A percentile compares a stretch with the other conserved stretches of the same genome.
These are phyloP conservation scores for Horisme vitalbata DNA, from an alignment of 2,888 invertebrate species.

Conservation along the genomic window DNA sequence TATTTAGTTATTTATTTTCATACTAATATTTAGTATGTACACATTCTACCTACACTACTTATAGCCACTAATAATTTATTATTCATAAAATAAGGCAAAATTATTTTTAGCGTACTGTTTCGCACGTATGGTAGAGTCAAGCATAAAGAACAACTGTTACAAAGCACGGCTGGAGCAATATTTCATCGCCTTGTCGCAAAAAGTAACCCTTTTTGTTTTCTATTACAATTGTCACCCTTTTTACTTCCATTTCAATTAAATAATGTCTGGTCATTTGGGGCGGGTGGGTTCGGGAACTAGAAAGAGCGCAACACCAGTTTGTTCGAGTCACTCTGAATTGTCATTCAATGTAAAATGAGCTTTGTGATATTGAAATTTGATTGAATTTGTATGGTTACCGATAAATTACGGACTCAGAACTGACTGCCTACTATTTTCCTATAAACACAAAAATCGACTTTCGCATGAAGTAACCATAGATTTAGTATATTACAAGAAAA, in stretches of 20 bases:
- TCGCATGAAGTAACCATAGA: no score
- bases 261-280: slow-evolving; percentile 83
- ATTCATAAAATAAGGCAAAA: no score
- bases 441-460: no score
- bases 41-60: no score
- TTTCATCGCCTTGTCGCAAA: slow-evolving; percentile 74
- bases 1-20: no score
- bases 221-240: slow-evolving; percentile 82
- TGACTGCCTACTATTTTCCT: no score
- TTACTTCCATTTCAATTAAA: slow-evolving; percentile 81
- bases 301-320: background rate
- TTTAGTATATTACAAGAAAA: no score
- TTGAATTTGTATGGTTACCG: background rate
- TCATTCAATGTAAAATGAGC: slow-evolving; percentile 5
- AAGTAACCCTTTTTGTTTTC: slow-evolving; percentile 77
- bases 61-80: no score
- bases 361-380: background rate
- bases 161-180: slow-evolving; percentile 78
- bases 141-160: slow-evolving; percentile 75
- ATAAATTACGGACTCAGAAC: no score
- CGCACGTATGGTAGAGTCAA: slow-evolving; percentile 28
- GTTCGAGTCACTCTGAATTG: background rate
- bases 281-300: slow-evolving; percentile 43
- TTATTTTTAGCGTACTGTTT: slow-evolving; percentile 23
- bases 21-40: no score